Evolutionary conservation across 2,113 vertebrate genomes (phyloP).

Genomic region (Taurulus bubalis): DNA sequence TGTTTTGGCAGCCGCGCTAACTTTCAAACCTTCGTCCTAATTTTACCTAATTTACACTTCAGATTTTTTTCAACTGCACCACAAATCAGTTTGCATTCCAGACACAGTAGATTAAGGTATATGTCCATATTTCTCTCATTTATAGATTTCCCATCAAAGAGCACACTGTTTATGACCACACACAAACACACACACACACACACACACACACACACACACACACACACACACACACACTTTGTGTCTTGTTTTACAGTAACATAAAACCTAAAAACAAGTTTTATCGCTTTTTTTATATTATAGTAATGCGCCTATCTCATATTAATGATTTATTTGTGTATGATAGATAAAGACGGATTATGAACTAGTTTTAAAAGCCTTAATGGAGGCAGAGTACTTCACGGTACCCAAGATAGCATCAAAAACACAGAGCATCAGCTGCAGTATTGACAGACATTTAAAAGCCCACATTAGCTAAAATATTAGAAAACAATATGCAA

Average conservation of each 20-base stretch:
- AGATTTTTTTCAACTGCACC: neutral
- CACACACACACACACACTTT: slow-evolving; percentile 7
- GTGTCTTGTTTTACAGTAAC: slow-evolving; percentile 18
- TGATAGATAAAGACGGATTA: neutral
- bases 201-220: slow-evolving; percentile 2
- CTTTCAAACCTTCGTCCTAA: neutral
- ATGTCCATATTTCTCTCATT: slow-evolving; percentile 22
- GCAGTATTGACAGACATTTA: neutral
- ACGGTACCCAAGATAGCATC: neutral
- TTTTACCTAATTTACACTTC: slow-evolving; percentile 18
- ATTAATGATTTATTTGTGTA: slow-evolving; percentile 28
- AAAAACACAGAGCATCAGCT: neutral
- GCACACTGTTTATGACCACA: slow-evolving; percentile 5
- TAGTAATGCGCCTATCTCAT: neutral
- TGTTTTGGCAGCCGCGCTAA: neutral
- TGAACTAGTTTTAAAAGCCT: slow-evolving; percentile 38
- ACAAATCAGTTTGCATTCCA: slow-evolving; percentile 9
- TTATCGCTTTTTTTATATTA: neutral
- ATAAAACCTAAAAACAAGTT: slow-evolving; percentile 36
- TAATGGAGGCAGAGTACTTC: slow-evolving; percentile 32
- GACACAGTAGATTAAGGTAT: neutral
- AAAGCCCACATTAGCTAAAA: neutral
- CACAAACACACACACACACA: slow-evolving; percentile 1
- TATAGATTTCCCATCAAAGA: slow-evolving; percentile 22
- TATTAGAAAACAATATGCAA: neutral